These are phyloP conservation scores for Triplophysa yarkandensis DNA, from an alignment of 2,797 vertebrate species.

Conservation along the genomic window DNA sequence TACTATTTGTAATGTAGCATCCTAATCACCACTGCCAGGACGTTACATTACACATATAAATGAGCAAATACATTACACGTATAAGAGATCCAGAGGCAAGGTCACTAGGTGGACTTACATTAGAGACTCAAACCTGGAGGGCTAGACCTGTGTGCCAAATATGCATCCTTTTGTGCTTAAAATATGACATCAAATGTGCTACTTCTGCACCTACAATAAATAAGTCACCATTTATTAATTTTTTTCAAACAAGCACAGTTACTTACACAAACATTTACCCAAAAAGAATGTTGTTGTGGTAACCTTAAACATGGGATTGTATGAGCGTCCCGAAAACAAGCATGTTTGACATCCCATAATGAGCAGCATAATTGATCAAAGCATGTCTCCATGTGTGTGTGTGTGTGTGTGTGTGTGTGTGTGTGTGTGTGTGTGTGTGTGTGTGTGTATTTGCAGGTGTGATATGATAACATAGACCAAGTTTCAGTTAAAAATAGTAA, in stretches of 20 bases:
- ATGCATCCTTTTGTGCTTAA: neutral
- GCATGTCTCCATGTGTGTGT: neutral
- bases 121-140: neutral
- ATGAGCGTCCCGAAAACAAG: conserved; percentile 1
- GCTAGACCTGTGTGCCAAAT: neutral
- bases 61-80: no score
- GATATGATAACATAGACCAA: neutral
- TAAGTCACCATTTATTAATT: neutral
- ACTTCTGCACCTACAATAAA: neutral
- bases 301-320: neutral
- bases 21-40: neutral
- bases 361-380: neutral
- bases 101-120: conserved; percentile 31
- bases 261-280: neutral
- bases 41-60: no score
- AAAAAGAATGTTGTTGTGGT: neutral
- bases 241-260: no score
- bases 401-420: neutral
- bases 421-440: neutral
- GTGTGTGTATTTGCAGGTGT: neutral
- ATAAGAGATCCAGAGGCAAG: conserved; percentile 9
- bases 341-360: conserved; percentile 4
- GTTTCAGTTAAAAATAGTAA: neutral
- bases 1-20: conserved; percentile 12
- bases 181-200: neutral